Evolutionary conservation across 2,113 vertebrate genomes (phyloP).

Genomic region (Amphilophus citrinellus): DNA sequence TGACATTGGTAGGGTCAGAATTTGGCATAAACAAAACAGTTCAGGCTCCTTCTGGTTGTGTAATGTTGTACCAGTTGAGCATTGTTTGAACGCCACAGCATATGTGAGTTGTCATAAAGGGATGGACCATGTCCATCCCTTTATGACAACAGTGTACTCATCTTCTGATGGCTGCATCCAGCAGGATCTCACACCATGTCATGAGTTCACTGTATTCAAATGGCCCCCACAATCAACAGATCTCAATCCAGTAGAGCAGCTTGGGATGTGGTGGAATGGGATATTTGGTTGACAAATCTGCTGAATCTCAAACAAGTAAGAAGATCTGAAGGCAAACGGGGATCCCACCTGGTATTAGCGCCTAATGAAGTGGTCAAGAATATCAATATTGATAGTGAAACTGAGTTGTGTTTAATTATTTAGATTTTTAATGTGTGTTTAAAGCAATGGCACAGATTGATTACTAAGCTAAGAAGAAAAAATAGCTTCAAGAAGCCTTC

Average conservation of each 20-base stretch:
- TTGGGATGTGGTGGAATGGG: not conserved
- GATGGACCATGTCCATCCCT: not conserved
- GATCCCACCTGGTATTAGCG: not conserved
- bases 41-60: not conserved
- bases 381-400: not conserved
- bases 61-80: too few species aligned
- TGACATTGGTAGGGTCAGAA: not conserved
- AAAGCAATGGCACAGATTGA: too few species aligned
- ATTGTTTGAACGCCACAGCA: not conserved
- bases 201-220: not conserved
- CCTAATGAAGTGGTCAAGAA: not conserved
- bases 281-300: fast-evolving
- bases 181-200: too few species aligned
- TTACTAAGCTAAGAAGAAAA: too few species aligned
- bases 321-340: not conserved
- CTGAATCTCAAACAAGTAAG: not conserved
- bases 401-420: not conserved
- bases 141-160: not conserved
- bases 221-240: not conserved
- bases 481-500: not conserved
- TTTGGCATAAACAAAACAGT: not conserved
- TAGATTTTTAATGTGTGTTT: not conserved
- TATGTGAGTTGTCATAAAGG: not conserved
- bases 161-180: not conserved
- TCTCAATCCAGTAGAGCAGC: not conserved